Percentiles rank a stretch among this genome's conserved stretches.
phyloP scores from a whole-genome alignment of 2,888 invertebrate genomes.

The Hirtodrosophila cameraria region DNA sequence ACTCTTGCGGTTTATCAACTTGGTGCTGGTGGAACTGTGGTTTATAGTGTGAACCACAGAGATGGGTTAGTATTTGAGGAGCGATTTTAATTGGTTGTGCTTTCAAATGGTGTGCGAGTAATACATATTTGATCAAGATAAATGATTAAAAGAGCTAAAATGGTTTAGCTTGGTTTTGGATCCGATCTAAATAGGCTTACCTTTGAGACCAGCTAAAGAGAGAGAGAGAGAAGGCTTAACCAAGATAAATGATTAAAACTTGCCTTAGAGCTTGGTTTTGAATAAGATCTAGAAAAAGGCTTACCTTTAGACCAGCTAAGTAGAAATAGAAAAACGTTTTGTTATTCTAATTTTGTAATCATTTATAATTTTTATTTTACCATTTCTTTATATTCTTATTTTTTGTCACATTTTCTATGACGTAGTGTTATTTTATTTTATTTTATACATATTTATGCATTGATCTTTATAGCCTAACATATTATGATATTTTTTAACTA shows the following conservation, averaged over 20 bases:
- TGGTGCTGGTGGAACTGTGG: conserved; percentile 65
- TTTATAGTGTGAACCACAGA: conserved; percentile 53
- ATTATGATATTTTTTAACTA: conserved; percentile 64
- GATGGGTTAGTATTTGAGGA: conserved; percentile 49
- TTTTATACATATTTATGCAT: conserved; percentile 50
- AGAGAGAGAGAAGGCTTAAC: too few relatives aligned
- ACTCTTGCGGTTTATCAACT: conserved; percentile 60
- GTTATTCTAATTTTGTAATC: conserved; percentile 8
- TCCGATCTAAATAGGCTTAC: neutral
- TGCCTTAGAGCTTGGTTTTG: too few relatives aligned
- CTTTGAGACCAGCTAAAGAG: neutral
- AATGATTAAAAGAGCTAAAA: conserved; percentile 19
- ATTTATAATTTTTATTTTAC: conserved; percentile 56
- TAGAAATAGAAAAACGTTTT: too few relatives aligned
- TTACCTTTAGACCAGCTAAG: too few relatives aligned
- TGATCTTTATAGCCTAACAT: conserved; percentile 61
- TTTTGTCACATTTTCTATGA: conserved; percentile 51
- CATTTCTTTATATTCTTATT: conserved; percentile 48
- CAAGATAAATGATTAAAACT: too few relatives aligned
- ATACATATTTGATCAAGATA: conserved; percentile 18
- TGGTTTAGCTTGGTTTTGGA: conserved; percentile 5
- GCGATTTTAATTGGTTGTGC: conserved; percentile 59
- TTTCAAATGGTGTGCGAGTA: conserved; percentile 23
- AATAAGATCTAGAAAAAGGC: too few relatives aligned
- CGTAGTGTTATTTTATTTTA: conserved; percentile 46